Base-by-base conservation (phyloP, 2,113 vertebrate genomes). In the Percopsis transmontana region DNA sequence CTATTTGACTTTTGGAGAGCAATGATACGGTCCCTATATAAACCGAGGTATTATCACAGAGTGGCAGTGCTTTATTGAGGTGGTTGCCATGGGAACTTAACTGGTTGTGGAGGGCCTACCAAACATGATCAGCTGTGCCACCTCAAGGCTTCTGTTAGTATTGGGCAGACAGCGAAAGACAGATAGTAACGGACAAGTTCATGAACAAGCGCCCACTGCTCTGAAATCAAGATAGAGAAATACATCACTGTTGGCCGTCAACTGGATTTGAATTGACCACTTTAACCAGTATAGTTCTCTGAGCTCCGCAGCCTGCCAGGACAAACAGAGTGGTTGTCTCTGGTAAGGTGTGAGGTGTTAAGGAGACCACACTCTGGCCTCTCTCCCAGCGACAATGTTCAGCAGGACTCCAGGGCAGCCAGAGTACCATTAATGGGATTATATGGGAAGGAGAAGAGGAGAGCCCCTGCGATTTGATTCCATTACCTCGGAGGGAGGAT, bases 401-500 rank as follows among this genome's bases (percentile, higher is more conserved):
- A 21, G 48, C 63, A 79, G 72, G 60, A 54, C 47, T 53, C 40
- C 72, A 41, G 24, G 55, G 60, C 64, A 76, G 83, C 67, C 59
- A 68, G 82, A 86, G 82, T 86, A 73, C 70, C 68, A 48, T 64
- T 82, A 84, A 90, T 81, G 57, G 81, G 77, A 87, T 85, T 88
- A 83, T 66, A 56, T 14, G 39, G 65, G 33, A 61, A 44, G n/a
- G 70, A 68, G 18, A 40, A 62, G 58, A 16, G 55, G 45, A 72
- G 72, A 56, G 50, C 10, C 58, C 58, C 53, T 60, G 47, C 2
- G 8, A 9, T n/a, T 15, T n/a, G 48, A 50, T n/a, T 33, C 27
- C 27, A 33, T 33, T 33, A 33, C 27, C 27, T 33, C 5, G 27
- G 27, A 33, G 27, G 27, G 3, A 33, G 27, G 2, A 33, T 33